A percentile compares a stretch with the other conserved stretches of the same genome.
These are phyloP conservation scores for Gasteruption jaculator DNA, from an alignment of 2,888 invertebrate species.

Conservation along the genomic window DNA sequence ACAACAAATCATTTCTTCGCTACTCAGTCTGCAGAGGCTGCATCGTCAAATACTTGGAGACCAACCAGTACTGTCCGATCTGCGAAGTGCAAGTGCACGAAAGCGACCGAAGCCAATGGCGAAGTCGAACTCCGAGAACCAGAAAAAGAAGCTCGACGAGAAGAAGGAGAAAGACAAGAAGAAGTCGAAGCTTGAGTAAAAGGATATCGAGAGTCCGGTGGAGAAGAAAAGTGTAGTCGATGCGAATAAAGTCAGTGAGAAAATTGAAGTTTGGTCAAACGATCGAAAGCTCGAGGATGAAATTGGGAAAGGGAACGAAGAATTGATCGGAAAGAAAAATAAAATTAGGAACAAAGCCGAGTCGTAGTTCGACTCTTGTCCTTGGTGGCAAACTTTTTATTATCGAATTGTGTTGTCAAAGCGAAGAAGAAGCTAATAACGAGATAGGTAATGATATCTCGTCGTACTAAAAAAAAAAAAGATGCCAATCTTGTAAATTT, in stretches of 20 bases:
- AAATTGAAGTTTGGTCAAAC: conserved; percentile 16
- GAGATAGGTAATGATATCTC: too few relatives aligned
- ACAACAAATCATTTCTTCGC: too few relatives aligned
- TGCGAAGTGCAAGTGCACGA: conserved; percentile 72
- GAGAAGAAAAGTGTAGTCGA: neutral
- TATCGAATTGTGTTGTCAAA: too few relatives aligned
- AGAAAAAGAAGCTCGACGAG: conserved; percentile 14
- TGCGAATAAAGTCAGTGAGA: conserved; percentile 12
- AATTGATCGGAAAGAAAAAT: conserved; percentile 36
- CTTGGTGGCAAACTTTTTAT: too few relatives aligned
- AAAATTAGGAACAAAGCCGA: conserved; percentile 39
- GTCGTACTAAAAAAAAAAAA: too few relatives aligned
- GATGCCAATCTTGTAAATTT: too few relatives aligned
- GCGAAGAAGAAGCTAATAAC: too few relatives aligned
- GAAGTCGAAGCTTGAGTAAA: neutral
- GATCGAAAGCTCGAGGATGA: conserved; percentile 27
- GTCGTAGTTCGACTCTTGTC: conserved; percentile 35
- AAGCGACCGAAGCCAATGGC: conserved; percentile 44
- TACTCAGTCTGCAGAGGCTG: conserved; percentile 73
- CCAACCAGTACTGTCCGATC: conserved; percentile 67
- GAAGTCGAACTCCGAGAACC: conserved; percentile 11
- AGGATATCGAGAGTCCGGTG: neutral
- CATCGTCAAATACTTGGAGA: conserved; percentile 65
- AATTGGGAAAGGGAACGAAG: conserved; percentile 30
- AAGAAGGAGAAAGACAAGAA: conserved; percentile 1